Conservation (phyloP, 2,797 vertebrate species). For the Benthosema pterotum region DNA sequence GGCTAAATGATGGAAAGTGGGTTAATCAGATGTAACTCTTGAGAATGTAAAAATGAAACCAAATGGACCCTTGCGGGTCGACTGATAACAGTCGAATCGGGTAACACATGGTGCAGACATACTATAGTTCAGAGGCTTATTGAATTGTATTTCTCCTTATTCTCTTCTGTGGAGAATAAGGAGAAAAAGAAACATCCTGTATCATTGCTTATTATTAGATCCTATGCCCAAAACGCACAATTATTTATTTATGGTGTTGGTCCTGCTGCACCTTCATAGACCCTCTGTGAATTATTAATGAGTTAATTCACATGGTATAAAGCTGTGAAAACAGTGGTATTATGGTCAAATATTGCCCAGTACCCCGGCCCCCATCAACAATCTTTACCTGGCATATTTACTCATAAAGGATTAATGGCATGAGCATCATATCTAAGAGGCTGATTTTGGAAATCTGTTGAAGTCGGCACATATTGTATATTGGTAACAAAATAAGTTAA, state of each 20-base stretch:
- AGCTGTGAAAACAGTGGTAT: conserved; percentile 52
- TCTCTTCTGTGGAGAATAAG: conserved; percentile 19
- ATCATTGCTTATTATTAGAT: conserved; percentile 22
- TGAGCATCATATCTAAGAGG: conserved; percentile 24
- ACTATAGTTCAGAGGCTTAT: conserved; percentile 6
- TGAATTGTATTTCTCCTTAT: too few species aligned
- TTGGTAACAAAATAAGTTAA: conserved; percentile 16
- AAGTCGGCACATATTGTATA: conserved; percentile 12
- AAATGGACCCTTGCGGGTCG: too few species aligned
- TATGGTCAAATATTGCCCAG: conserved; percentile 42
- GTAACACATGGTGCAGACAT: conserved; percentile 31
- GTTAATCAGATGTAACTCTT: too few species aligned
- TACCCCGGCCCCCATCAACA: conserved; percentile 25
- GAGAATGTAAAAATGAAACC: too few species aligned
- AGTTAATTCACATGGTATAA: conserved; percentile 69
- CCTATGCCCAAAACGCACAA: conserved; percentile 29
- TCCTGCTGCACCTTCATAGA: conserved; percentile 43
- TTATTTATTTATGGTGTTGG: conserved; percentile 59
- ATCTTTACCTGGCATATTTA: conserved; percentile 35
- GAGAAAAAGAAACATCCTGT: conserved; percentile 4
- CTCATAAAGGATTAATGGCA: conserved; percentile 54
- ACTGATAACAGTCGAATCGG: too few species aligned
- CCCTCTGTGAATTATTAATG: conserved; percentile 67
- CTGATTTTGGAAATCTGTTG: conserved; percentile 13
- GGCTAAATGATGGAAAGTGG: too few species aligned